Evolutionary conservation across 1,140 invertebrate genomes (phyloP), one percentile per base, ranked within the genome.

Genomic region (Drosophila trapezifrons): DNA sequence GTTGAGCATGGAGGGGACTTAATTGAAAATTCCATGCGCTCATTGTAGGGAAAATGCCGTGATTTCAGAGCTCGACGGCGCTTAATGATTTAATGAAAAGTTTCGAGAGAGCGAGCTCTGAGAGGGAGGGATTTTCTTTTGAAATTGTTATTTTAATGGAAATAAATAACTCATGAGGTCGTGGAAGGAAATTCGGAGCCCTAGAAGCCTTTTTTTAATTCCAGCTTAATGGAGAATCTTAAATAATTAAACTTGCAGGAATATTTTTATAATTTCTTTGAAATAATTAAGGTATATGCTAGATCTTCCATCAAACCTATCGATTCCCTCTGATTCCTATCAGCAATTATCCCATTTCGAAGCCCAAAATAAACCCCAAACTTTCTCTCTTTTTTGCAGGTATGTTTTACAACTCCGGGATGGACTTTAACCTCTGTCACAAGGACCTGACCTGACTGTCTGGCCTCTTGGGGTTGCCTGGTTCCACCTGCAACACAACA

Each of bases 301-400:
- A 25, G 15, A 8, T 60, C 3, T 4, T 0, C 6, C 2, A 35
- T 35, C 17, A 65, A 18, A 5, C 22, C 22, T 29, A 47, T 66
- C 8, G 12, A 47, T 47, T 22, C n/a, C 60, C 12, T 6, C 8
- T 17, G 0, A 13, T 8, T 13, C 12, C 27, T 32, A 43, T n/a
- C 5, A 4, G 40, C 62, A 65, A 70, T 73, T 40, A 27, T 35
- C 15, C 5, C 38, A 22, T 51, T 56, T 67, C 32, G 17, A 46
- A 55, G 20, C 43, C 18, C 37, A 29, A 49, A 52, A 17, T 64
- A 45, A 55, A 10, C 60, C 64, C 35, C 27, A 38, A 65, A 43
- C 27, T 42, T 60, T 59, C 51, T 47, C 60, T 58, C 37, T 79
- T 62, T 40, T 35, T 86, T 86, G 38, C 79, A 82, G 79, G 83